Percentiles rank a stretch among this genome's conserved stretches.
phyloP scores from a whole-genome alignment of 1,140 invertebrate species.

The Luehdorfia chinensis region DNA sequence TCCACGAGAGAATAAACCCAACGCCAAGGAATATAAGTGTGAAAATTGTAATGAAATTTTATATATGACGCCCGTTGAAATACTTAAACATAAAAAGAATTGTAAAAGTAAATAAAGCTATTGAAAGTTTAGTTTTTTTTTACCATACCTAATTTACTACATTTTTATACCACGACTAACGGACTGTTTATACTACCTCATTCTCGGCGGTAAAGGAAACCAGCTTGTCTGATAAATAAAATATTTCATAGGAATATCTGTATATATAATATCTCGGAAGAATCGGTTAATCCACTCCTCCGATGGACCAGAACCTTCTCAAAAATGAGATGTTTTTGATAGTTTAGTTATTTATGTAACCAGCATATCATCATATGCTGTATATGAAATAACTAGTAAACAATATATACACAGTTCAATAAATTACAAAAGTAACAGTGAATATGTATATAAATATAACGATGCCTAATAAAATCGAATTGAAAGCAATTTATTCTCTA shows the following conservation, averaged over 20 bases:
- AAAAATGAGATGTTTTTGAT: no score
- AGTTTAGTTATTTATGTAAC: no score
- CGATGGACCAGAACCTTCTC: no score
- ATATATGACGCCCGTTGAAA: slow-evolving; percentile 85
- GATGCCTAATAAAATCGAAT: neutral
- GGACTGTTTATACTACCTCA: no score
- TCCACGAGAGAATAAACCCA: slow-evolving; percentile 76
- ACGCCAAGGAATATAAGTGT: slow-evolving; percentile 85
- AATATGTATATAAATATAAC: neutral
- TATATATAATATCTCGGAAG: no score
- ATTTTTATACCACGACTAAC: neutral
- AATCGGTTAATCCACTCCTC: no score
- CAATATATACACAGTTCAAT: no score
- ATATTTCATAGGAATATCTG: no score
- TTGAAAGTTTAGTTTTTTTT: neutral
- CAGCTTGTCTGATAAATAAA: no score
- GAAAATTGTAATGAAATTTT: slow-evolving; percentile 83
- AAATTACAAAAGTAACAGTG: slow-evolving; percentile 10
- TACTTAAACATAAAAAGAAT: slow-evolving; percentile 84
- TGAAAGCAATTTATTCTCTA: slow-evolving; percentile 21
- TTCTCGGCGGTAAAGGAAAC: no score
- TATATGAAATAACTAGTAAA: no score
- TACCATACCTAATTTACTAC: neutral
- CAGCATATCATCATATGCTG: no score
- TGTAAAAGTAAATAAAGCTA: slow-evolving; percentile 67